Conservation (phyloP, 1,140 invertebrate genomes). For the Trypoxylus dichotomus region DNA sequence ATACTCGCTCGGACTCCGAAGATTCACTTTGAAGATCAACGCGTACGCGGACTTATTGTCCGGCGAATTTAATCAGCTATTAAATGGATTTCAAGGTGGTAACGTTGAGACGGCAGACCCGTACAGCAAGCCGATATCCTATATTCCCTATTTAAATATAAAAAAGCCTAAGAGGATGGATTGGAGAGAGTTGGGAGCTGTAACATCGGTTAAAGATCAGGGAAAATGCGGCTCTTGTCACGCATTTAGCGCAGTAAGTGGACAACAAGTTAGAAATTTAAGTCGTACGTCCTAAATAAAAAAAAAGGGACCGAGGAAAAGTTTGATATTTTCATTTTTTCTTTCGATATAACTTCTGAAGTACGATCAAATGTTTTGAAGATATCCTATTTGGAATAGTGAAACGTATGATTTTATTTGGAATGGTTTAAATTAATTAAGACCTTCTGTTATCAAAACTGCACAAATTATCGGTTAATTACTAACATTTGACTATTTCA, state of each 20-base stretch:
- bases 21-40: conserved; percentile 73
- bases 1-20: conserved; percentile 64
- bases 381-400: too few species aligned
- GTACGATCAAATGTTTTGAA: too few species aligned
- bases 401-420: too few species aligned
- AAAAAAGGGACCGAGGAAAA: too few species aligned
- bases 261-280: neutral
- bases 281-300: too few species aligned
- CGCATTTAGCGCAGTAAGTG: conserved; percentile 58
- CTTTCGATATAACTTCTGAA: too few species aligned
- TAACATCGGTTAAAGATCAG: conserved; percentile 46
- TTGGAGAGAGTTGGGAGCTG: conserved; percentile 48
- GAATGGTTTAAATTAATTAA: too few species aligned
- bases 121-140: conserved; percentile 29
- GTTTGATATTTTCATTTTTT: too few species aligned
- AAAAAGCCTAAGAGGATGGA: conserved; percentile 44
- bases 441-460: too few species aligned
- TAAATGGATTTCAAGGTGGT: conserved; percentile 70
- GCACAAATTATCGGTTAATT: too few species aligned
- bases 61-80: conserved; percentile 73
- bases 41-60: conserved; percentile 78
- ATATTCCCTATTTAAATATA: conserved; percentile 46
- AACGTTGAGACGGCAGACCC: neutral
- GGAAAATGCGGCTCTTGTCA: conserved; percentile 57
- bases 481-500: too few species aligned